phyloP scores from a whole-genome alignment of 2,797 vertebrate genomes.

The Sebastes alutus region DNA sequence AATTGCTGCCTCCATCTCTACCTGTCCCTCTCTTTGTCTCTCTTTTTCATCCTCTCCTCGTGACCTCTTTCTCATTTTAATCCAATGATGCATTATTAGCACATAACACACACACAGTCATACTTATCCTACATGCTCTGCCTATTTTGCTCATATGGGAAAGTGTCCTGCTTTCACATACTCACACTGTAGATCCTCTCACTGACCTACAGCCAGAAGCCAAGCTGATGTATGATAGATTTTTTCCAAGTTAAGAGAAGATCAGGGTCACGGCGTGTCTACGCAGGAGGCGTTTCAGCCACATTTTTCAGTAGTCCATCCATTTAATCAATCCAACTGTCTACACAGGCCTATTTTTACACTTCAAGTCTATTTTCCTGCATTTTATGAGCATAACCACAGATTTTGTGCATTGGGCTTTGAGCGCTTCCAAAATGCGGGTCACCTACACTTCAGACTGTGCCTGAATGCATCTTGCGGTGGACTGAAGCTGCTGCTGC shows the following conservation, averaged over 20 bases:
- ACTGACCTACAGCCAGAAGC: slow-evolving; percentile 49
- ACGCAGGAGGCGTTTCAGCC: not conserved
- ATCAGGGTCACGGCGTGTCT: slow-evolving; percentile 44
- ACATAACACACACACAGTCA: not conserved
- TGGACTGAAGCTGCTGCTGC: not conserved
- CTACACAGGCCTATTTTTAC: not conserved
- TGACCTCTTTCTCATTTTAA: not conserved
- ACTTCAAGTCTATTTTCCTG: not conserved
- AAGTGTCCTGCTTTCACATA: not conserved
- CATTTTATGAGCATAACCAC: not conserved
- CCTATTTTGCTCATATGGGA: not conserved
- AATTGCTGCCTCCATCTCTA: not conserved
- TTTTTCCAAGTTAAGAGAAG: slow-evolving; percentile 40
- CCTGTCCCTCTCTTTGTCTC: not conserved
- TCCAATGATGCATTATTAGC: not conserved
- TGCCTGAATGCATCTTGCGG: not conserved
- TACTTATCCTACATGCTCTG: not conserved
- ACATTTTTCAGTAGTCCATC: not conserved
- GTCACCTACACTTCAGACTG: not conserved
- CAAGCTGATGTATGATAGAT: slow-evolving; percentile 22
- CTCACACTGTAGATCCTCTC: slow-evolving; percentile 5
- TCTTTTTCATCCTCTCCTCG: not conserved
- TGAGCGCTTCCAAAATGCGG: not conserved
- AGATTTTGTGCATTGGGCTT: not conserved
- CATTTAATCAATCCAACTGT: not conserved